Conservation (phyloP, 2,113 vertebrate species). For the Pleuronectes platessa region DNA sequence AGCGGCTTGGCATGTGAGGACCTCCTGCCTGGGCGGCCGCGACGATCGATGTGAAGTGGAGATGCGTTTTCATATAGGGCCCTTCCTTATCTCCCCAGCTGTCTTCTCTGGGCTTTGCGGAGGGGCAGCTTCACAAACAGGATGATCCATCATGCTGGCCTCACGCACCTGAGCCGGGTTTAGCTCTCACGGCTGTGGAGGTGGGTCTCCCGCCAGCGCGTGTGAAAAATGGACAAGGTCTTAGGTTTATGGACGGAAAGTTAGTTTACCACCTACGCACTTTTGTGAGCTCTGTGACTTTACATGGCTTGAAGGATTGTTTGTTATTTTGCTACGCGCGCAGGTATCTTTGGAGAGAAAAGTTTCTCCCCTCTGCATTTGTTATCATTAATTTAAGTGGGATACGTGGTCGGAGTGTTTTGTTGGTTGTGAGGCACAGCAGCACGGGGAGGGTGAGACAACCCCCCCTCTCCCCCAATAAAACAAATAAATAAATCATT, state of each 20-base stretch:
- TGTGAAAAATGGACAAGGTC: slow-evolving; percentile 34
- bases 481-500: slow-evolving; percentile 14
- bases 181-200: slow-evolving; percentile 45
- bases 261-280: slow-evolving; percentile 25
- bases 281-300: slow-evolving; percentile 13
- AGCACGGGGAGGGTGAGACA: background rate
- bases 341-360: slow-evolving; percentile 8
- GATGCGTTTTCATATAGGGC: slow-evolving; percentile 67
- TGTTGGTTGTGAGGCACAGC: slow-evolving; percentile 2
- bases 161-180: slow-evolving; percentile 72
- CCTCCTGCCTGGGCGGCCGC: slow-evolving; percentile 73
- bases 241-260: slow-evolving; percentile 34
- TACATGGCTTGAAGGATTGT: background rate
- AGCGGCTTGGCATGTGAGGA: slow-evolving; percentile 75
- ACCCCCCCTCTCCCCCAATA: no score
- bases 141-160: slow-evolving; percentile 75
- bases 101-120: slow-evolving; percentile 70
- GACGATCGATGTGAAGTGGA: slow-evolving; percentile 73
- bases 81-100: slow-evolving; percentile 77
- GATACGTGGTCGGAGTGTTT: slow-evolving; percentile 18
- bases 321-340: background rate
- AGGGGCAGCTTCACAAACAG: slow-evolving; percentile 72
- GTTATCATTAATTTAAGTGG: slow-evolving; percentile 13
- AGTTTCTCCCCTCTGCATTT: background rate
- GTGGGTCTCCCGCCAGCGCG: slow-evolving; percentile 25